Evolutionary conservation across 2,888 invertebrate species (phyloP), one percentile per base, ranked within the genome.

Genomic region (Thelaira solivaga): DNA sequence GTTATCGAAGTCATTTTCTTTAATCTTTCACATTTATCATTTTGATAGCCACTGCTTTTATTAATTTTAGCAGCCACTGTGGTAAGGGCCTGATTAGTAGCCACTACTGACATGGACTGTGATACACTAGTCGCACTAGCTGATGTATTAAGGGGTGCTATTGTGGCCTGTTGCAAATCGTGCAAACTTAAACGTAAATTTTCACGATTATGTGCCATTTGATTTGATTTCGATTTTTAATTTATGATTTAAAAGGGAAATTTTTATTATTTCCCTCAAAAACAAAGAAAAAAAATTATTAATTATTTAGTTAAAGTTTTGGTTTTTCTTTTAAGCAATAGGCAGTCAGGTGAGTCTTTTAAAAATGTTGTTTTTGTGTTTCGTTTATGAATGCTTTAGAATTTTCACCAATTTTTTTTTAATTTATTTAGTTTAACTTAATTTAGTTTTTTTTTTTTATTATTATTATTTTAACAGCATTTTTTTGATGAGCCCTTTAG

Each of bases 1-100:
- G 88, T 88, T 78, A 87, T 87, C 80, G 89, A 88, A 79, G 88
- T 87, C 87, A 89, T 89, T 85, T 88, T 88, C 76, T 85, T 86
- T 22, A 88, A 84, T 67, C 87, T 85, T 76, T 88, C 88, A 81
- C 85, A 86, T 82, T 88, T 88, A 67, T 87, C 87, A 82, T 86
- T 87, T 55, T 86, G 86, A 82, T 86, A 86, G 71, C 82, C 80
- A 31, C 47, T 34, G n/a, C 59, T 45, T 79, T 85, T 86, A 49
- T 84, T 83, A 59, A 86, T 68, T 20, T 85, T 83, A 51, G 83
- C 85, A 76, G 85, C 85, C 36, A 84, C 85, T 11, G 85, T 85
- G 55, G 85, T 84, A 45, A 83, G 64, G 67, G 80, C 81, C 78
- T 83, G 83, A 69, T 82, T 83, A n/a, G n/a, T n/a, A 61, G 82